Evolutionary conservation across 92 coral and sea anemone species (phyloP).

Genomic region (Umimayanthus kanabou): DNA sequence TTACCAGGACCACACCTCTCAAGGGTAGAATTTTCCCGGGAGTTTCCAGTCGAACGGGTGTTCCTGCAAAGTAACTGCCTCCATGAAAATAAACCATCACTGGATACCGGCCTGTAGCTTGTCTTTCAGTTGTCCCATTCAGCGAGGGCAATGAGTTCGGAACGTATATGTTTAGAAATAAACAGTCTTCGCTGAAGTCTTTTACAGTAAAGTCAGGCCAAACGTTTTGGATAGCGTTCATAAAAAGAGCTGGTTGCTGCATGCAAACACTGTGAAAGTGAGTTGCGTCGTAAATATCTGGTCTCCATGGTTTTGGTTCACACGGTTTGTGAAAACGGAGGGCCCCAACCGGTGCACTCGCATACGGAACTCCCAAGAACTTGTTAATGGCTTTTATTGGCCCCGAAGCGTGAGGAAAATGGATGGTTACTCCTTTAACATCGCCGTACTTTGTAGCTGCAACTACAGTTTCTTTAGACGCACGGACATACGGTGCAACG

Average conservation of each 20-base stretch:
- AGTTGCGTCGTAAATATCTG: constrained; percentile 31
- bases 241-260: not conserved
- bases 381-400: constrained; percentile 45
- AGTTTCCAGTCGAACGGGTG: constrained; percentile 36
- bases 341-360: constrained; percentile 23
- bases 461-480: constrained; percentile 36
- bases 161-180: constrained; percentile 30
- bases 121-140: constrained; percentile 20
- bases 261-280: constrained; percentile 37
- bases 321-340: constrained; percentile 34
- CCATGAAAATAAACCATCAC: constrained; percentile 44
- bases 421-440: constrained; percentile 32
- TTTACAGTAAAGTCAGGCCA: constrained; percentile 19
- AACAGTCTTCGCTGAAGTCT: constrained; percentile 44
- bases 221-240: not conserved
- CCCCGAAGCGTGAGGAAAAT: constrained; percentile 35
- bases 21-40: constrained; percentile 33
- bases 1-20: constrained; percentile 32
- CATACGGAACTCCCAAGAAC: constrained; percentile 47
- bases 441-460: constrained; percentile 21
- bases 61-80: constrained; percentile 39
- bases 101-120: constrained; percentile 18
- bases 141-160: constrained; percentile 30
- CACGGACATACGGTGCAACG: not conserved
- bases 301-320: constrained; percentile 19